Conservation (phyloP, 2,797 vertebrate genomes). For the Sebastolobus altivelis region DNA sequence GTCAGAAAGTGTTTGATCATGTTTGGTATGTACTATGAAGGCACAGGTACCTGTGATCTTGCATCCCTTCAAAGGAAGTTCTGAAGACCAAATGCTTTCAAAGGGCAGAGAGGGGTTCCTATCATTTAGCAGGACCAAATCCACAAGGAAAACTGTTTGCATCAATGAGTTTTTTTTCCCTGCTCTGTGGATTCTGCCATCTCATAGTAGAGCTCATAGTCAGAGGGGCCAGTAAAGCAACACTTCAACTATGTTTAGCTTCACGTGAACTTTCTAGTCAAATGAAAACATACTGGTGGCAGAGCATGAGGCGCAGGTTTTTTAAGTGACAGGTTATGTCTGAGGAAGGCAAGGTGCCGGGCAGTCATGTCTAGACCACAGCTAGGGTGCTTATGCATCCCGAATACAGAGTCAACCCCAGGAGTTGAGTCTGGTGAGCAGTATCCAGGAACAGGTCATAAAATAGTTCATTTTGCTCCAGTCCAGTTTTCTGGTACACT, state of each 20-base stretch:
- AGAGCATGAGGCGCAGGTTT: constrained; percentile 42
- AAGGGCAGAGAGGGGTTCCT: constrained; percentile 41
- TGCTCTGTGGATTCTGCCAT: constrained; percentile 23
- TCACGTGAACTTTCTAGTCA: constrained; percentile 55
- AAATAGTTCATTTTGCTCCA: constrained; percentile 64
- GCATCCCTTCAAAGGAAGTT: constrained; percentile 71
- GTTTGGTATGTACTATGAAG: constrained; percentile 71
- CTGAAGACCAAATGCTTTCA: constrained; percentile 60
- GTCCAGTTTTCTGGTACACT: constrained; percentile 56
- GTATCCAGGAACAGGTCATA: constrained; percentile 63
- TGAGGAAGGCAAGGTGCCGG: constrained; percentile 55
- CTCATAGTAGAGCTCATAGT: background rate
- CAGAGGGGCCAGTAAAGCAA: constrained; percentile 32
- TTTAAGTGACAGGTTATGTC: constrained; percentile 54
- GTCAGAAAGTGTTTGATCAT: constrained; percentile 75
- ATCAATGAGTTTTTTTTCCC: constrained; percentile 25
- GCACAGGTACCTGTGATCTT: constrained; percentile 75
- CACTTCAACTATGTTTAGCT: constrained; percentile 63
- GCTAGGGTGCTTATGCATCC: constrained; percentile 54
- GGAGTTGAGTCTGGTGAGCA: constrained; percentile 43
- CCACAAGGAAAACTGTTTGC: constrained; percentile 39
- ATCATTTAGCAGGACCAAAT: constrained; percentile 49
- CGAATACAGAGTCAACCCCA: constrained; percentile 41
- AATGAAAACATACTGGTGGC: constrained; percentile 67
- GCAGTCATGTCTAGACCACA: constrained; percentile 75